These are phyloP conservation scores for Cynopterus sphinx DNA, from an alignment of 2,797 vertebrate species.

Conservation along the genomic window DNA sequence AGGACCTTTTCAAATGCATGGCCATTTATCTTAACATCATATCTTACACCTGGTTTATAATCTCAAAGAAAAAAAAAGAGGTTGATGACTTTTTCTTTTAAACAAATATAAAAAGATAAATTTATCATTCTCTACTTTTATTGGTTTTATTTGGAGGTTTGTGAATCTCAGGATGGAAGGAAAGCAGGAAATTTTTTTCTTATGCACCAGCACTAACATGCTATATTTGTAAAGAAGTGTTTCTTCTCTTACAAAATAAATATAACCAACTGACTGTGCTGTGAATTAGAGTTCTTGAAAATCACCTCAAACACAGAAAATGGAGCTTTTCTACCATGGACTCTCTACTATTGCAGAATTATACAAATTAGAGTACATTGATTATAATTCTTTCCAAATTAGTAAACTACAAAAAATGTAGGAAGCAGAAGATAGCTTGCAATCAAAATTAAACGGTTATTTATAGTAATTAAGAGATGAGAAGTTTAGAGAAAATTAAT, in stretches of 20 bases:
- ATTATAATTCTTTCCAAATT: conserved; percentile 52
- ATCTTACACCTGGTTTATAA: not conserved
- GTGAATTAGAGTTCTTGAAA: conserved; percentile 28
- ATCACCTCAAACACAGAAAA: not conserved
- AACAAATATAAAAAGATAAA: conserved; percentile 33
- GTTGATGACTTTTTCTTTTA: not conserved
- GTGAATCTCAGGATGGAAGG: not conserved
- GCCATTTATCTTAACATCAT: not conserved
- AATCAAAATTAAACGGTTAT: conserved; percentile 32
- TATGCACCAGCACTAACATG: not conserved
- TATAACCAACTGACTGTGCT: not conserved
- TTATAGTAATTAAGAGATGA: conserved; percentile 55
- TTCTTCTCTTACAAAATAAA: conserved; percentile 4
- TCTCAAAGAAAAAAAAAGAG: not conserved
- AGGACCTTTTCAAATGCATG: not conserved
- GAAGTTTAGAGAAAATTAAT: conserved; percentile 3
- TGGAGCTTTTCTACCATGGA: not conserved
- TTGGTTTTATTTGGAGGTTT: not conserved
- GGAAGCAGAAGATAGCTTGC: conserved; percentile 42
- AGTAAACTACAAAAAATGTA: conserved; percentile 53
- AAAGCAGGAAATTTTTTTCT: not conserved
- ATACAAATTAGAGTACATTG: not conserved
- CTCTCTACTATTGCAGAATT: not conserved
- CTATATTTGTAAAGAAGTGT: not conserved
- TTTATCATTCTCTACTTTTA: not conserved